phyloP scores from a whole-genome alignment of 2,888 invertebrate genomes.

The Exephanes ischioxanthus region DNA sequence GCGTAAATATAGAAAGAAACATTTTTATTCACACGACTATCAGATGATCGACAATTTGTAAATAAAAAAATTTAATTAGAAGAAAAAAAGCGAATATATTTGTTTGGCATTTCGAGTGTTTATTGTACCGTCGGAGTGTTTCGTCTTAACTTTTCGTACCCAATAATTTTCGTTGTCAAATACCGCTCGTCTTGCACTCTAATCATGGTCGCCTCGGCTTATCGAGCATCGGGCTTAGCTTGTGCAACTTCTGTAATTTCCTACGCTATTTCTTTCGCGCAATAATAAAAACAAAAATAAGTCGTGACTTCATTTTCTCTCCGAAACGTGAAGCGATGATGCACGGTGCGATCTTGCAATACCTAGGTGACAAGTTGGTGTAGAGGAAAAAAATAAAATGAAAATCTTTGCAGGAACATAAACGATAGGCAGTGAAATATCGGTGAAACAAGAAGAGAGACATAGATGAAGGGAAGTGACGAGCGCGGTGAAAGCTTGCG shows the following conservation, averaged over 20 bases:
- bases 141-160: constrained; percentile 35
- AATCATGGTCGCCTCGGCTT: constrained; percentile 35
- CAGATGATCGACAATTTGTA: constrained; percentile 58
- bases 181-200: constrained; percentile 11
- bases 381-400: not conserved
- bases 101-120: not conserved
- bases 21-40: constrained; percentile 55
- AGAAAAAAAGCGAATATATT: not conserved
- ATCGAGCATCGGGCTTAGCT: constrained; percentile 17
- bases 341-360: constrained; percentile 22
- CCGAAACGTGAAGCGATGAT: constrained; percentile 19
- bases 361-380: not conserved
- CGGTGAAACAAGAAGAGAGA: constrained; percentile 13
- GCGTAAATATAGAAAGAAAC: constrained; percentile 34
- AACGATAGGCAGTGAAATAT: constrained; percentile 25
- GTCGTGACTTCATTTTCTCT: not conserved
- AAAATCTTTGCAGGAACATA: not conserved
- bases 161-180: constrained; percentile 19
- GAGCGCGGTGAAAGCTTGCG: constrained; percentile 57
- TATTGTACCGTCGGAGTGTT: constrained; percentile 29
- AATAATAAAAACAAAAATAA: constrained; percentile 7
- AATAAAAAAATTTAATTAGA: constrained; percentile 45
- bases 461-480: constrained; percentile 1
- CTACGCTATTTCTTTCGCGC: constrained; percentile 24
- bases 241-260: constrained; percentile 24